A percentile compares a stretch with the other conserved stretches of the same genome.
These are phyloP conservation scores for Crambe crambe DNA, from an alignment of 37 sponge, comb jelly and placozoan species.

Conservation along the genomic window DNA sequence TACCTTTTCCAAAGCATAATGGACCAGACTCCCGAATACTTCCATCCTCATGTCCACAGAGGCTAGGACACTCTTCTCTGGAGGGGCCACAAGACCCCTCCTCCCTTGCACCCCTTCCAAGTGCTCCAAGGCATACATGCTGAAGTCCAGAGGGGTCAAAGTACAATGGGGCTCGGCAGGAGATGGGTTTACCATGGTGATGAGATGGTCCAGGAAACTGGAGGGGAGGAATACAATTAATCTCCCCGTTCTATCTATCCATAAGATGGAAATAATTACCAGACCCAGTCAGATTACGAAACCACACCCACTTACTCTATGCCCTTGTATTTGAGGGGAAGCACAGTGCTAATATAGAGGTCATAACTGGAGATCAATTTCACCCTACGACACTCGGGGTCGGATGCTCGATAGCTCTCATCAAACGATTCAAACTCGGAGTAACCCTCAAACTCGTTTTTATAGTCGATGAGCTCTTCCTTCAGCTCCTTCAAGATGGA, in stretches of 20 bases:
- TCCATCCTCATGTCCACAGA: slow-evolving; percentile 49
- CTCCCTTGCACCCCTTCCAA: slow-evolving; percentile 57
- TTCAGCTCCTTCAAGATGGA: slow-evolving; percentile 37
- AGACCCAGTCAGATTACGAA: no score
- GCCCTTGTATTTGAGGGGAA: slow-evolving; percentile 66
- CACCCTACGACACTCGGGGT: slow-evolving; percentile 48
- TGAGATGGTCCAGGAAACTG: slow-evolving; percentile 3
- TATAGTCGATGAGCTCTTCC: slow-evolving; percentile 41
- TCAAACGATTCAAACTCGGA: slow-evolving; percentile 21
- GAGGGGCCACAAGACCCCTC: slow-evolving; percentile 20
- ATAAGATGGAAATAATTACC: not conserved
- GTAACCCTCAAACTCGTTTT: slow-evolving; percentile 24
- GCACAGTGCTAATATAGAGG: slow-evolving; percentile 53
- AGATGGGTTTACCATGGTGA: slow-evolving; percentile 3
- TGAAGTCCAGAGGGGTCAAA: slow-evolving; percentile 41
- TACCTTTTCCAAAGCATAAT: slow-evolving; percentile 60
- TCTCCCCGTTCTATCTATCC: not conserved
- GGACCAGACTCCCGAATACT: slow-evolving; percentile 53
- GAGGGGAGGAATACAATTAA: no score
- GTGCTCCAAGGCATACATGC: slow-evolving; percentile 67
- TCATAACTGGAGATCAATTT: slow-evolving; percentile 51
- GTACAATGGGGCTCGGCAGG: slow-evolving; percentile 58
- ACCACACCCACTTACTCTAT: slow-evolving; percentile 45
- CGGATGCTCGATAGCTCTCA: slow-evolving; percentile 9
- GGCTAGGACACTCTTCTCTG: slow-evolving; percentile 30